Conservation (phyloP, 2,888 invertebrate genomes). For the Punctoribates punctum region DNA sequence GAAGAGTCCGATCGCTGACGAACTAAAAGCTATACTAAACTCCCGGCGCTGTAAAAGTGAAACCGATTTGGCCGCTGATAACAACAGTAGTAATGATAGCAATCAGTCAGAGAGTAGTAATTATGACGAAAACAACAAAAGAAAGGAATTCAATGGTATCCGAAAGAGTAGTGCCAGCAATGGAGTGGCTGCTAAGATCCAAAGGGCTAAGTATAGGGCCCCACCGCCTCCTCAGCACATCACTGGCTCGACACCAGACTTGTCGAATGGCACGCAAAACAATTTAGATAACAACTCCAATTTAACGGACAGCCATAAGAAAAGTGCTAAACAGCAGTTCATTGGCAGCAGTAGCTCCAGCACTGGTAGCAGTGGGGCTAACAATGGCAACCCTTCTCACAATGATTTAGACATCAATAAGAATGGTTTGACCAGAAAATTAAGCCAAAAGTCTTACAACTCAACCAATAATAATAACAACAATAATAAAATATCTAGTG, state of each 20-base stretch:
- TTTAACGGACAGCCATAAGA: slow-evolving; percentile 25
- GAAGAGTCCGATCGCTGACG: slow-evolving; percentile 26
- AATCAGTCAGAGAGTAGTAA: slow-evolving; percentile 29
- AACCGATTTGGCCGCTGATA: slow-evolving; percentile 32
- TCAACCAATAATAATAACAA: neutral
- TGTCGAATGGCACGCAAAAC: neutral
- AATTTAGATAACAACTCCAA: slow-evolving; percentile 31
- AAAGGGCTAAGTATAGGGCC: slow-evolving; percentile 24
- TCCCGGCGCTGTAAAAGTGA: slow-evolving; percentile 42
- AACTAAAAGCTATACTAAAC: slow-evolving; percentile 40
- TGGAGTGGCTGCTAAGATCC: slow-evolving; percentile 42
- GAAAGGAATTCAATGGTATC: slow-evolving; percentile 1
- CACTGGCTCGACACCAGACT: neutral
- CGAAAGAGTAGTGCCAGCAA: slow-evolving; percentile 35
- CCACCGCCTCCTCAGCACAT: slow-evolving; percentile 18
- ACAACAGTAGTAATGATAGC: slow-evolving; percentile 29
- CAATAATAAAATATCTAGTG: neutral
- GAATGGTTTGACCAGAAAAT: slow-evolving; percentile 32
- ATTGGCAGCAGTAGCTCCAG: neutral
- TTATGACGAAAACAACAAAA: slow-evolving; percentile 28
- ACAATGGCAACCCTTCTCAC: neutral
- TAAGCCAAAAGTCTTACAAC: slow-evolving; percentile 16
- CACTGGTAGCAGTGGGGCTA: neutral
- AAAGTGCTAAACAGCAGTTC: slow-evolving; percentile 20
- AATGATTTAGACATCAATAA: slow-evolving; percentile 2